Evolutionary conservation across 2,797 vertebrate genomes (phyloP), one percentile per base, ranked within the genome.

Genomic region (Pitangus sulphuratus): DNA sequence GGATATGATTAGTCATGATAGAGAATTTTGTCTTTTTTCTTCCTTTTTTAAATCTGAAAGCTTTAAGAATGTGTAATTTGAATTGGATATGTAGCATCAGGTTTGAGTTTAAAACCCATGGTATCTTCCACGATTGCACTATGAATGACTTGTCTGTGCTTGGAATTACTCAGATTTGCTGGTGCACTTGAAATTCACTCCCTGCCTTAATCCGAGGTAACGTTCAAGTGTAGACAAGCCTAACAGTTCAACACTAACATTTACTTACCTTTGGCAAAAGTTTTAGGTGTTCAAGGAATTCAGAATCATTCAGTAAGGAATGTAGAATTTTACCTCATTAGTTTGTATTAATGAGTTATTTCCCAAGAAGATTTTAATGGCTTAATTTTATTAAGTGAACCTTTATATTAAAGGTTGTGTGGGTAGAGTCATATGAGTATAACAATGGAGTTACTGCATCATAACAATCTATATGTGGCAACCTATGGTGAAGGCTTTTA

Each of bases 261-360:
- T 82, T 68, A 53, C 20, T 94, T 93, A 89, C 51, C 45, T 93
- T 89, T 77, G 90, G 78, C 57, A 89, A 54, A 96, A 85, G 90
- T 80, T 94, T 68, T 89, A 89, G 61, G 31, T 91, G 89, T 89
- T 91, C 69, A 78, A 91, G 76, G 93, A 95, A 96, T 83, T 87
- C 45, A 65, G 50, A n/a, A 92, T 85, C 75, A 50, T 83, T 94
- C 75, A 50, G 40, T 60, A 83, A 71, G 30, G 87, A 92, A 90
- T 71, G 81, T 18, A 92, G 66, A 76, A 82, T 90, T 93, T 92
- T 87, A 78, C 83, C 75, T 87, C 35, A 68, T 90, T 93, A 85
- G 28, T 65, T 89, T 77, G 45, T 64, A 93, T 87, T 89, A 93
- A 95, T 92, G 75, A 92, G 19, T 85, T 96, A 75, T 71, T 96